phyloP scores from a whole-genome alignment of 2,797 vertebrate species.

The Sebastes matsubarae region DNA sequence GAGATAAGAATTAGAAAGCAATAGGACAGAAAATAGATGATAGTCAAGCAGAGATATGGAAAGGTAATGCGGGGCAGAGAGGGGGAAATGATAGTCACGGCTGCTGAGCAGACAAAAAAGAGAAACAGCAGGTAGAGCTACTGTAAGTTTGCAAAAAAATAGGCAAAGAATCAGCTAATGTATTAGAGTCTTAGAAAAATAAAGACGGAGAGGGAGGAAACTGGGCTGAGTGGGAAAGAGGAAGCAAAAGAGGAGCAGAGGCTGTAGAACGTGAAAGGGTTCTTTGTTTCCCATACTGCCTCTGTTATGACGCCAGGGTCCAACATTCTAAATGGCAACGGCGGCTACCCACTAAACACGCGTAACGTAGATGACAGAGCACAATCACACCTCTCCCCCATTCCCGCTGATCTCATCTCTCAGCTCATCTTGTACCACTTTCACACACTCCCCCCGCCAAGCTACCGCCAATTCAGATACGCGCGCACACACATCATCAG shows the following conservation, averaged over 20 bases:
- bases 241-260: slow-evolving; percentile 43
- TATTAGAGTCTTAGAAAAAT: slow-evolving; percentile 34
- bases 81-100: slow-evolving; percentile 34
- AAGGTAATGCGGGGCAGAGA: slow-evolving; percentile 29
- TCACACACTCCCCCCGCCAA: slow-evolving; percentile 21
- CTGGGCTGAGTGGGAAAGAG: slow-evolving; percentile 29
- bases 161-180: slow-evolving; percentile 19
- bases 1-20: slow-evolving; percentile 51
- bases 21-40: slow-evolving; percentile 48
- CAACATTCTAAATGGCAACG: slow-evolving; percentile 52
- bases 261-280: slow-evolving; percentile 60
- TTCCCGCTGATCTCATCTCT: slow-evolving; percentile 55
- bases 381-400: slow-evolving; percentile 57
- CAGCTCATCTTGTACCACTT: slow-evolving; percentile 63
- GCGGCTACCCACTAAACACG: slow-evolving; percentile 11
- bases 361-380: slow-evolving; percentile 47
- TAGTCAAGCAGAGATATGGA: slow-evolving; percentile 44
- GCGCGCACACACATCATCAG: slow-evolving; percentile 45
- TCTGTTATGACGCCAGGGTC: slow-evolving; percentile 62
- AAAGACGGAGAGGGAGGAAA: slow-evolving; percentile 37
- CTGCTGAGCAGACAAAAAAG: slow-evolving; percentile 45
- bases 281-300: slow-evolving; percentile 67
- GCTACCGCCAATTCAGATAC: not conserved
- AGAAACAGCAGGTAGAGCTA: slow-evolving; percentile 2
- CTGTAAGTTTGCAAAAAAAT: not conserved